phyloP scores from a whole-genome alignment of 2,888 invertebrate genomes.

The Platycnemis pennipes region DNA sequence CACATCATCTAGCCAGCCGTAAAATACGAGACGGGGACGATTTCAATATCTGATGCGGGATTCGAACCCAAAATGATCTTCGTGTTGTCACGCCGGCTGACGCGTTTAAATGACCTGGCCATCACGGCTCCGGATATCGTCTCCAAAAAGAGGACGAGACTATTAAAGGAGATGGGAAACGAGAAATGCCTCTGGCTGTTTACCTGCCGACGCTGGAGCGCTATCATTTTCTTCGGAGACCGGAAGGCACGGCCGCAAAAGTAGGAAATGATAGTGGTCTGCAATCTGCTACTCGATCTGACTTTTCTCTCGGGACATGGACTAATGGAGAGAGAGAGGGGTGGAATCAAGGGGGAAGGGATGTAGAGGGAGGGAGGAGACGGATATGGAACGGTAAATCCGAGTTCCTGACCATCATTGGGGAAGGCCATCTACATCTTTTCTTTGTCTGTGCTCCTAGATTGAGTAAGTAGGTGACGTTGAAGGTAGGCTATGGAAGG shows the following conservation, averaged over 20 bases:
- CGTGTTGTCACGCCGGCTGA: too few relatives aligned
- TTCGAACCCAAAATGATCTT: too few relatives aligned
- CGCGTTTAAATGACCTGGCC: too few relatives aligned
- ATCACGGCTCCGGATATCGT: too few relatives aligned
- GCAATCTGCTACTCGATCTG: not conserved
- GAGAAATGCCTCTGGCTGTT: not conserved
- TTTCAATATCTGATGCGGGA: too few relatives aligned
- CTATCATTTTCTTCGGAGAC: not conserved
- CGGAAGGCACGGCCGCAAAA: not conserved
- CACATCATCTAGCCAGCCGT: too few relatives aligned
- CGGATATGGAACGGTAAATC: not conserved
- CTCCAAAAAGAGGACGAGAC: too few relatives aligned
- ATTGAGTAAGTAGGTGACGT: too few relatives aligned
- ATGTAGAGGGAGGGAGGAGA: not conserved
- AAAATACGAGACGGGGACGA: too few relatives aligned
- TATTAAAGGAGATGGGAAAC: not conserved
- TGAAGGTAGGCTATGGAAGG: too few relatives aligned
- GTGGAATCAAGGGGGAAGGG: not conserved
- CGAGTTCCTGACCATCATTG: not conserved
- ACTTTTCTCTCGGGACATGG: not conserved
- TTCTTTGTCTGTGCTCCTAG: too few relatives aligned
- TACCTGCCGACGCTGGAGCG: not conserved
- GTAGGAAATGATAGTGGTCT: constrained; percentile 1
- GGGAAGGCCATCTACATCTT: not conserved
- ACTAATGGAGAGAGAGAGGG: not conserved